Conservation (phyloP, 2,113 vertebrate genomes). For the Silurus glanis region DNA sequence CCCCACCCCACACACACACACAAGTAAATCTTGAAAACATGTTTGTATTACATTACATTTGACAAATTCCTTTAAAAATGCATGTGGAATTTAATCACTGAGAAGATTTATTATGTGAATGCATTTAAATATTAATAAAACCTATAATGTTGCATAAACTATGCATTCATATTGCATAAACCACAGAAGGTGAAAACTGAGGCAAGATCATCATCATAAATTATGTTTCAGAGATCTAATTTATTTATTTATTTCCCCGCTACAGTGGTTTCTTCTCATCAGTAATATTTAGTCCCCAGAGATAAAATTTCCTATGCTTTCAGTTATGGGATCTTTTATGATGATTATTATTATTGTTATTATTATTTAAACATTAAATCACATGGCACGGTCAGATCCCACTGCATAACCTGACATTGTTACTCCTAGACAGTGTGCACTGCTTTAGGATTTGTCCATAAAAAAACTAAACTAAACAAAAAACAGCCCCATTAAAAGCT, state of each 20-base stretch:
- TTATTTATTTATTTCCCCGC: not conserved
- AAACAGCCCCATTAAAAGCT: not conserved
- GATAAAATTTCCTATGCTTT: not conserved
- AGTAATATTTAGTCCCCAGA: not conserved
- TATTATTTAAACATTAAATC: not conserved
- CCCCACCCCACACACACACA: not conserved
- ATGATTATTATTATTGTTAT: not conserved
- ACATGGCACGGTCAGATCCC: not conserved
- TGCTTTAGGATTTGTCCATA: not conserved
- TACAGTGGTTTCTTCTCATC: not conserved
- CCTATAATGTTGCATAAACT: conserved; percentile 22
- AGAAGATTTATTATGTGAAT: conserved; percentile 16
- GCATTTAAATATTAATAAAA: conserved; percentile 6
- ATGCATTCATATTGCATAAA: conserved; percentile 10
- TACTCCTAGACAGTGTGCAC: not conserved
- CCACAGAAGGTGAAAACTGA: not conserved
- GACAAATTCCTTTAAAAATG: conserved; percentile 55
- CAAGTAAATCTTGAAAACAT: conserved; percentile 2
- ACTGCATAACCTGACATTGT: not conserved
- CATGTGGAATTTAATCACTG: conserved; percentile 13
- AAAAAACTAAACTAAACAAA: not conserved
- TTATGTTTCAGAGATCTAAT: not conserved
- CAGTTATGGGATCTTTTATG: not conserved
- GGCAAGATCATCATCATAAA: conserved; percentile 10
- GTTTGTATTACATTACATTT: conserved; percentile 23